phyloP scores from a whole-genome alignment of 1,140 invertebrate genomes.

The Lordiphosa mommai region DNA sequence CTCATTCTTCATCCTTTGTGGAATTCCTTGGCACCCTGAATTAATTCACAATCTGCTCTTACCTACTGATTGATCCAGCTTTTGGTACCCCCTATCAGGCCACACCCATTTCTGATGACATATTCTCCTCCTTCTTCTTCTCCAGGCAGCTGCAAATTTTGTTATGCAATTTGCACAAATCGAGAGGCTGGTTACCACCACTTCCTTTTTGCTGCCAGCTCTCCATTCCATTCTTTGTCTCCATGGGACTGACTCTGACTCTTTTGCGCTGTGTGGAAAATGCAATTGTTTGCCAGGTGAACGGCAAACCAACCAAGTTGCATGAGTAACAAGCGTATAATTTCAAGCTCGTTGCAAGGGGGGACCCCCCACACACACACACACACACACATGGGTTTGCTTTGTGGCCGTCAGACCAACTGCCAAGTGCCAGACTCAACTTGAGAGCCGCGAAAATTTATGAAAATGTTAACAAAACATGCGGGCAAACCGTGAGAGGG shows the following conservation, averaged over 20 bases:
- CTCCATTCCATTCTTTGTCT: not conserved
- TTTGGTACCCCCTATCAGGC: no score
- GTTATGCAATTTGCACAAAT: constrained; percentile 65
- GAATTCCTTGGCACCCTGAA: no score
- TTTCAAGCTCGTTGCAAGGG: constrained; percentile 20
- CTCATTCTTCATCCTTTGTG: no score
- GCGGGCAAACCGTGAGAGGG: not conserved
- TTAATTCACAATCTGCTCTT: no score
- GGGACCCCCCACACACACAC: constrained; percentile 1
- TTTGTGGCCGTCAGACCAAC: not conserved
- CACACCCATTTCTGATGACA: not conserved
- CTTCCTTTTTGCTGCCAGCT: not conserved
- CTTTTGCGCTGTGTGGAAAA: no score
- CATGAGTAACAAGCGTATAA: constrained; percentile 73
- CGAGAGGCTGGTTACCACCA: constrained; percentile 34
- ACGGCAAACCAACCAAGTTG: constrained; percentile 39
- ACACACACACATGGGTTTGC: no score
- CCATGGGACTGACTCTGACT: not conserved
- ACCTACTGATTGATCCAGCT: no score
- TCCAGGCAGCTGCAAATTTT: not conserved
- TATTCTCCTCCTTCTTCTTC: not conserved
- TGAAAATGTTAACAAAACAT: constrained; percentile 46
- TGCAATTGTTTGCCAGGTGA: constrained; percentile 13
- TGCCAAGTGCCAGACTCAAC: constrained; percentile 22
- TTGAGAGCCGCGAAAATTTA: constrained; percentile 31